Evolutionary conservation across 2,113 vertebrate species (phyloP).

Genomic region (Zosterops lateralis): DNA sequence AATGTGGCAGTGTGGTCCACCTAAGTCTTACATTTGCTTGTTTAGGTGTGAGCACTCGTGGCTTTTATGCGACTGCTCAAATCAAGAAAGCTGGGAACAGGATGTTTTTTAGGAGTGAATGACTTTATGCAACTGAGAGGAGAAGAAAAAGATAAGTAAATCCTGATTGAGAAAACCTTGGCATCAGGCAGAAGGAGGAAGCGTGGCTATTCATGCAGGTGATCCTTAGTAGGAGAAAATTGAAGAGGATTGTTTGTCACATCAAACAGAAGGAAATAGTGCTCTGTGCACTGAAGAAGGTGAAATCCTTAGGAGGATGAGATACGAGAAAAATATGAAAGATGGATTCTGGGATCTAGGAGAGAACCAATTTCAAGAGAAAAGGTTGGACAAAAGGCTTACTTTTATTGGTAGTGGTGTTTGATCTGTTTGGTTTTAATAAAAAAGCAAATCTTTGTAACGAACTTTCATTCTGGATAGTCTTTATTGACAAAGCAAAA

Average conservation of each 20-base stretch:
- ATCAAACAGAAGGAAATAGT: not conserved
- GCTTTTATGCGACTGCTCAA: not conserved
- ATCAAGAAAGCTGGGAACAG: not conserved
- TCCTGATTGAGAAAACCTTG: not conserved
- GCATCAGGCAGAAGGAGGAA: not conserved
- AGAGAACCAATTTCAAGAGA: not conserved
- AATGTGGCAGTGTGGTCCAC: accelerated
- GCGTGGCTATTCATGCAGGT: not conserved
- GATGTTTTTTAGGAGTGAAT: not conserved
- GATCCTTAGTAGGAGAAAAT: not conserved
- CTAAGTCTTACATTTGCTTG: accelerated
- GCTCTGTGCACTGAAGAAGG: not conserved
- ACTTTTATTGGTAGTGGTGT: not conserved
- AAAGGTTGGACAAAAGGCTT: not conserved
- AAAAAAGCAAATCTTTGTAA: not conserved
- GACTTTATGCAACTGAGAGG: not conserved
- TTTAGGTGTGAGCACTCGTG: accelerated
- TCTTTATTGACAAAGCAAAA: not conserved
- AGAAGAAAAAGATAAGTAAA: not conserved
- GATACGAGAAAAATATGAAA: not conserved
- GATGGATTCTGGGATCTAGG: not conserved
- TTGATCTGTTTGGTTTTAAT: not conserved
- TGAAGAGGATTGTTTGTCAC: not conserved
- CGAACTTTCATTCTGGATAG: not conserved
- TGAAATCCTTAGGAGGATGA: not conserved